phyloP scores from a whole-genome alignment of 2,888 invertebrate species.

The Heliconius cydno region DNA sequence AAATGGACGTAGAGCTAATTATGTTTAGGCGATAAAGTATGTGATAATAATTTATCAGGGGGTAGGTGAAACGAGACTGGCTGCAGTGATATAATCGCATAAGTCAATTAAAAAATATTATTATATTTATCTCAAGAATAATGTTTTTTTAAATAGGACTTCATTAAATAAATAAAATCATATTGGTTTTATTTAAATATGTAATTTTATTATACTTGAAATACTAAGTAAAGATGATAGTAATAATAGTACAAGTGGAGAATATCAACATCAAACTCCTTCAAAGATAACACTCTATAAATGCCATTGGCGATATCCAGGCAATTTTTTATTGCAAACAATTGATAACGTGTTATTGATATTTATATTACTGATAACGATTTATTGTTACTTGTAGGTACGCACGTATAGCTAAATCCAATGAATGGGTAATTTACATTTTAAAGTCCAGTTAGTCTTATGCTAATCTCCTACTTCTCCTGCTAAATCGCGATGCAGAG shows the following conservation, averaged over 20 bases:
- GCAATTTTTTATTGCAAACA: background rate
- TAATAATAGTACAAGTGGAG: background rate
- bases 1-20: background rate
- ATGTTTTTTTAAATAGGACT: too few relatives aligned
- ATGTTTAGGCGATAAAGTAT: background rate
- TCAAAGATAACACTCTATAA: conserved; percentile 11
- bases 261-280: background rate
- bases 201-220: background rate
- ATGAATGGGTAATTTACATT: too few relatives aligned
- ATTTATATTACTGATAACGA: background rate
- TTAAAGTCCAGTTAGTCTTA: too few relatives aligned
- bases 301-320: background rate
- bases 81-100: background rate
- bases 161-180: too few relatives aligned
- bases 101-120: too few relatives aligned
- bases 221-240: background rate
- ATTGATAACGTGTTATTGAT: conserved; percentile 4
- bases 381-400: background rate
- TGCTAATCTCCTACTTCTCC: too few relatives aligned
- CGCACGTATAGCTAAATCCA: too few relatives aligned
- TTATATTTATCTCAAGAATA: too few relatives aligned
- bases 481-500: too few relatives aligned
- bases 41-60: background rate
- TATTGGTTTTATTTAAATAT: too few relatives aligned
- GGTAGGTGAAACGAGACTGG: background rate